phyloP scores from a whole-genome alignment of 2,888 invertebrate species.

The Platycheirus albimanus region DNA sequence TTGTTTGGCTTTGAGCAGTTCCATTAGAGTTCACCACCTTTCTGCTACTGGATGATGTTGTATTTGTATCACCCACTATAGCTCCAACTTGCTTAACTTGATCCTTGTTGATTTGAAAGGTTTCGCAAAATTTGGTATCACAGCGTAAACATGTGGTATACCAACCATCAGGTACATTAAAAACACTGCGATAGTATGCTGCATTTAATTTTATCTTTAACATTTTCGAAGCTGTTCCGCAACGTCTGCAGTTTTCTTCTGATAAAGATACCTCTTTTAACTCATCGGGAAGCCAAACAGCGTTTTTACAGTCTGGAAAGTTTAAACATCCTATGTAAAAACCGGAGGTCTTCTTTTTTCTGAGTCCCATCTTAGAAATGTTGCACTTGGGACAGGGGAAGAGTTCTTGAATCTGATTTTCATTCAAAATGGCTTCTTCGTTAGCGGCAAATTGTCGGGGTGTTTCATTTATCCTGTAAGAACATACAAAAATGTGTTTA shows the following conservation, averaged over 20 bases:
- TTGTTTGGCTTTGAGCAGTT: conserved; percentile 38
- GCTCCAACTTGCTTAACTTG: conserved; percentile 79
- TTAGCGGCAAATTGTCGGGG: conserved; percentile 69
- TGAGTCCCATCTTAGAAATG: conserved; percentile 86
- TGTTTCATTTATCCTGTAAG: conserved; percentile 77
- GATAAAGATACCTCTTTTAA: conserved; percentile 87
- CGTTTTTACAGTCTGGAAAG: conserved; percentile 91
- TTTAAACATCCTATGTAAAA: conserved; percentile 90
- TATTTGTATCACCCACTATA: conserved; percentile 77
- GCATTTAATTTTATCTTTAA: conserved; percentile 78
- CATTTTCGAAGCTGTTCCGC: conserved; percentile 78
- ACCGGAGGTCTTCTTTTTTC: conserved; percentile 87
- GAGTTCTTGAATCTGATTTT: conserved; percentile 79
- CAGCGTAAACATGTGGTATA: conserved; percentile 81
- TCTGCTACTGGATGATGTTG: conserved; percentile 18
- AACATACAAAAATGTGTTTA: too few species aligned
- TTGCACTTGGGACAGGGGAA: conserved; percentile 91
- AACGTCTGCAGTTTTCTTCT: conserved; percentile 86
- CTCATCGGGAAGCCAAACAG: conserved; percentile 91
- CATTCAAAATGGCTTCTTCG: conserved; percentile 36
- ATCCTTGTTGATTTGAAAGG: conserved; percentile 81
- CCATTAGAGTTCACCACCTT: too few species aligned
- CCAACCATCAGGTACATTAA: conserved; percentile 78
- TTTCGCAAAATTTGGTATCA: conserved; percentile 79
- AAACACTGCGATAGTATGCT: conserved; percentile 78